Conservation (phyloP, 2,797 vertebrate genomes). For the Halcyon badia region DNA sequence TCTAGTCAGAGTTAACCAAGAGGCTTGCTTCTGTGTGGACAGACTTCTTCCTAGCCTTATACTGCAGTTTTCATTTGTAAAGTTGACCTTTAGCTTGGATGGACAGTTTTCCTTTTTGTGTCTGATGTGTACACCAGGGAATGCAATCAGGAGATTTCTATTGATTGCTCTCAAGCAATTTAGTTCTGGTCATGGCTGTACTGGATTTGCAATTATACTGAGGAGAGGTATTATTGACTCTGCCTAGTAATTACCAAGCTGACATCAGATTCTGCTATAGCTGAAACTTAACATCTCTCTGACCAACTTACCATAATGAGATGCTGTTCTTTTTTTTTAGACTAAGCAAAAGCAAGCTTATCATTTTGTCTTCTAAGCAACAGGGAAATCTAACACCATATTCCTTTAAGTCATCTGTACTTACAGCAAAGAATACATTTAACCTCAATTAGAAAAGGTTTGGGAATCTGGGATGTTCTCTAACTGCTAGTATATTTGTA, state of each 20-base stretch:
- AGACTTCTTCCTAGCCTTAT: conserved; percentile 50
- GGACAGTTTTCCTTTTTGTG: conserved; percentile 79
- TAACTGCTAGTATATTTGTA: neutral
- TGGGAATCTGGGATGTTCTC: neutral
- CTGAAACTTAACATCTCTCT: conserved; percentile 65
- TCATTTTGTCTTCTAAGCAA: neutral
- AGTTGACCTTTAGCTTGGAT: conserved; percentile 82
- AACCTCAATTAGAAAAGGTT: neutral
- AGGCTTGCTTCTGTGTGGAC: neutral
- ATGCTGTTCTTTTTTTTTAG: neutral
- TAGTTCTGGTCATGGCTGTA: conserved; percentile 84
- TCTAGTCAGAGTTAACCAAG: conserved; percentile 29
- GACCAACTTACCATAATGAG: conserved; percentile 64
- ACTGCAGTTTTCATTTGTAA: conserved; percentile 77
- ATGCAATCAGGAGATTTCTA: conserved; percentile 82
- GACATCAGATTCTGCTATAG: conserved; percentile 77
- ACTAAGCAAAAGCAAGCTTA: conserved; percentile 11
- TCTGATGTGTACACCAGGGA: conserved; percentile 76
- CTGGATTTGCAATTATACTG: conserved; percentile 86
- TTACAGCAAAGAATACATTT: neutral
- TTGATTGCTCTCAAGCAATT: conserved; percentile 86
- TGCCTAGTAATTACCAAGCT: conserved; percentile 80
- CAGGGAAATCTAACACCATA: neutral
- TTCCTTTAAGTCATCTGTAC: neutral
- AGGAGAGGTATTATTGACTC: conserved; percentile 84